These are phyloP conservation scores for Schizaphis graminum DNA, from an alignment of 2,888 invertebrate genomes.

Conservation along the genomic window DNA sequence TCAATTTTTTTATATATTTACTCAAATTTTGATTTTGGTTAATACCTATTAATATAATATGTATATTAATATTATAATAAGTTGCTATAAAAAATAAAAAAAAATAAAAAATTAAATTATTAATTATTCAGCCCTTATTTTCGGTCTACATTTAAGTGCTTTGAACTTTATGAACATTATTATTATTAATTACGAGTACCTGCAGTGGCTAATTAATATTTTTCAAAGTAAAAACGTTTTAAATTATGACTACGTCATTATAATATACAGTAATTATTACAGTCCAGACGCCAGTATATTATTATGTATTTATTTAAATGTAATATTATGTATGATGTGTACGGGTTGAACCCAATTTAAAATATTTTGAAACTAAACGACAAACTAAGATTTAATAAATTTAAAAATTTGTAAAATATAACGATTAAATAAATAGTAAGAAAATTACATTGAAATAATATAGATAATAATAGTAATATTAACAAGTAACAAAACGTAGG, in stretches of 20 bases:
- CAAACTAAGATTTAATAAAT: no score
- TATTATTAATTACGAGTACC: not conserved
- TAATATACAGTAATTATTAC: not conserved
- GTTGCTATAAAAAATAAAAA: not conserved
- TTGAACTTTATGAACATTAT: not conserved
- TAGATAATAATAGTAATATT: no score
- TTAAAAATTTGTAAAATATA: no score
- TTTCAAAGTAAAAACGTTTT: not conserved
- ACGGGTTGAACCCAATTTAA: no score
- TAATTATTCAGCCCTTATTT: not conserved
- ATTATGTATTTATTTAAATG: not conserved
- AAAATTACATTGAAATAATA: no score
- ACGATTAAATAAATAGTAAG: no score
- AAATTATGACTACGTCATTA: not conserved
- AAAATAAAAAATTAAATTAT: not conserved
- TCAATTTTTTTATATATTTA: not conserved
- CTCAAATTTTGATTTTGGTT: not conserved
- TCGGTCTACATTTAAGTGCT: not conserved
- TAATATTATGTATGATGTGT: no score
- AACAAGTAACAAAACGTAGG: no score
- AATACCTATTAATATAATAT: no score
- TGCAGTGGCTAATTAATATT: not conserved
- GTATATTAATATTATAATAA: no score
- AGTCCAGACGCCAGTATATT: not conserved
- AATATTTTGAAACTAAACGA: no score